phyloP scores from a whole-genome alignment of 2,113 vertebrate species.

The Chloroceryle aenea region DNA sequence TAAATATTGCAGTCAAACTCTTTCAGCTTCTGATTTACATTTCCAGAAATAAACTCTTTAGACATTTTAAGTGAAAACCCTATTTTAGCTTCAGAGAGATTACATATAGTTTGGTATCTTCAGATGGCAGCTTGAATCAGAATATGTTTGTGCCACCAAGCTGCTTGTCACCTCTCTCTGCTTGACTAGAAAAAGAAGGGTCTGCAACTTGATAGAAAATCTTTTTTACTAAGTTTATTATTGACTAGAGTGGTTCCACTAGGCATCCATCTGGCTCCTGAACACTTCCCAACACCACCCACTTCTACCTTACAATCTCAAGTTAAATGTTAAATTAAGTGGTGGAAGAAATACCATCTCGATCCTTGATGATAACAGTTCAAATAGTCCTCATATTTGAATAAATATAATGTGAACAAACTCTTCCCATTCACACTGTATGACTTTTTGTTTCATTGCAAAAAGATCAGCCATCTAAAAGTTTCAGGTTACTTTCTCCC shows the following conservation, averaged over 20 bases:
- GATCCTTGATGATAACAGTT: background rate
- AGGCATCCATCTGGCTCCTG: slow-evolving; percentile 18
- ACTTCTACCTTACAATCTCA: slow-evolving; percentile 9
- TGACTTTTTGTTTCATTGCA: background rate
- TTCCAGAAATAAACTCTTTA: slow-evolving; percentile 33
- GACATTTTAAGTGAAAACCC: slow-evolving; percentile 1
- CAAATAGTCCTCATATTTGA: background rate
- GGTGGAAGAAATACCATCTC: background rate
- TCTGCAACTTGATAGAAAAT: background rate
- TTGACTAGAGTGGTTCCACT: slow-evolving; percentile 16
- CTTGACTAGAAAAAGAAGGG: slow-evolving; percentile 43
- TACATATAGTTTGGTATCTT: slow-evolving; percentile 7
- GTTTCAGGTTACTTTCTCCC: background rate
- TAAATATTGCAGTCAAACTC: background rate
- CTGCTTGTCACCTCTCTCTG: background rate
- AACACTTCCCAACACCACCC: slow-evolving; percentile 24
- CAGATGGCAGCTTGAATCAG: background rate
- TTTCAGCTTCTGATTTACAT: background rate
- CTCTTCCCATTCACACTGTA: background rate
- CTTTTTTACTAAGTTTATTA: slow-evolving; percentile 45
- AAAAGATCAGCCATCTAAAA: background rate
- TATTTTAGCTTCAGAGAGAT: slow-evolving; percentile 6
- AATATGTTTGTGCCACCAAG: background rate
- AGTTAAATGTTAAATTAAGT: slow-evolving; percentile 24
- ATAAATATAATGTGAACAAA: background rate